phyloP scores from a whole-genome alignment of 2,888 invertebrate genomes.

The Chaitophorus viminalis region DNA sequence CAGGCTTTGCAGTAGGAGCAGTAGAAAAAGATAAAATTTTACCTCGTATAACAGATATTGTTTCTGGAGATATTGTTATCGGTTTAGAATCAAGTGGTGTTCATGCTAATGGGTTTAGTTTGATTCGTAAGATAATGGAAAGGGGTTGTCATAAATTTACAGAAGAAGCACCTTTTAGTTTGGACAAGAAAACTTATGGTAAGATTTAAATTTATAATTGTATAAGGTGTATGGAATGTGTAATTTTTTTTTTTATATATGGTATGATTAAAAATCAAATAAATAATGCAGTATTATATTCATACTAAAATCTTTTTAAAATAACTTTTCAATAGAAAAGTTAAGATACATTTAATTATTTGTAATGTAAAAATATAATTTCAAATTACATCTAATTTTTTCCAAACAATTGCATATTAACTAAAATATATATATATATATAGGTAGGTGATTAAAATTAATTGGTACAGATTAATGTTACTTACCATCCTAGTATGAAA shows the following conservation, averaged over 20 bases:
- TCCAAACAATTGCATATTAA: not conserved
- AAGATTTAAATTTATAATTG: conserved; percentile 63
- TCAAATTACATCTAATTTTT: not conserved
- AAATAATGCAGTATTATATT: not conserved
- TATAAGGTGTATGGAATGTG: too few species aligned
- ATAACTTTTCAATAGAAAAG: too few species aligned
- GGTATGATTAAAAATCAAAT: not conserved
- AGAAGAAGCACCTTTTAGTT: conserved; percentile 79
- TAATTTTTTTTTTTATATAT: too few species aligned
- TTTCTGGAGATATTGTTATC: conserved; percentile 82
- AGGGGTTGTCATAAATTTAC: conserved; percentile 74
- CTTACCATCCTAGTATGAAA: not conserved
- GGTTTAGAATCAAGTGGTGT: conserved; percentile 90
- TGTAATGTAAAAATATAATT: not conserved
- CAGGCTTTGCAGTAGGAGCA: conserved; percentile 95
- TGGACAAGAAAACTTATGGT: conserved; percentile 73
- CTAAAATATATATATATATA: not conserved
- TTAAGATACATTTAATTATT: not conserved
- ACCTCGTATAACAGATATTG: conserved; percentile 76
- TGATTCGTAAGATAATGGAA: conserved; percentile 83
- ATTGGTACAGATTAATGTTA: not conserved
- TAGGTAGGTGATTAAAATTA: too few species aligned
- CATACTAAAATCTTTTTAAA: too few species aligned
- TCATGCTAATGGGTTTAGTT: conserved; percentile 94
- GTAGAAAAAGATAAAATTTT: conserved; percentile 81